These are phyloP conservation scores for Drosophila nr. fundita DNA, from an alignment of 2,888 invertebrate genomes.

Conservation along the genomic window DNA sequence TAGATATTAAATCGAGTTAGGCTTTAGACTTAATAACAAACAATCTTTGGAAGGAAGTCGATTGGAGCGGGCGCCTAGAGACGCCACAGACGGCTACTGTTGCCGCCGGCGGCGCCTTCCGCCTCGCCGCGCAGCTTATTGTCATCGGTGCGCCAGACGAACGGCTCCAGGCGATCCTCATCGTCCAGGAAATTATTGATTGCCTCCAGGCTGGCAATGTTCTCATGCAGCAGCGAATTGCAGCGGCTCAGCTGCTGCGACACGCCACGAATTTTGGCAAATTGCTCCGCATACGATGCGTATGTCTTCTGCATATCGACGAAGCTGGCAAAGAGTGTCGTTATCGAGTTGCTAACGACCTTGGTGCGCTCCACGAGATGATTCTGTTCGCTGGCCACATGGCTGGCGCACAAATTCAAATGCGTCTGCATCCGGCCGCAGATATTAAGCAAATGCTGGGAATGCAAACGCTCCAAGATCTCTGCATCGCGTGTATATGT, in stretches of 20 bases:
- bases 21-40: constrained; percentile 40
- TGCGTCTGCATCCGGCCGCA: constrained; percentile 94
- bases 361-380: constrained; percentile 90
- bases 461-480: constrained; percentile 89
- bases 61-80: constrained; percentile 48
- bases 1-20: constrained; percentile 7
- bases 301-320: constrained; percentile 93
- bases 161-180: constrained; percentile 93
- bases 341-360: constrained; percentile 90
- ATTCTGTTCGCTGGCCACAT: constrained; percentile 92
- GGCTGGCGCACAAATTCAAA: constrained; percentile 92
- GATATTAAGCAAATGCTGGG: constrained; percentile 89
- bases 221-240: constrained; percentile 92
- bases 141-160: constrained; percentile 93
- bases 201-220: constrained; percentile 93
- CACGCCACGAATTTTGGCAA: constrained; percentile 93
- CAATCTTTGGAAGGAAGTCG: constrained; percentile 7
- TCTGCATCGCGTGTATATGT: constrained; percentile 91
- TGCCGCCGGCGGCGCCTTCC: constrained; percentile 71
- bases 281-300: constrained; percentile 93
- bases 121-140: constrained; percentile 79
- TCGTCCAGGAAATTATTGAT: constrained; percentile 93
- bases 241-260: constrained; percentile 93
- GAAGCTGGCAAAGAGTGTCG: constrained; percentile 88
- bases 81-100: constrained; percentile 66